A percentile compares a stretch with the other conserved stretches of the same genome.
Conservation (phyloP, 2,888 invertebrate genomes). For the Ophonus ardosiacus region DNA sequence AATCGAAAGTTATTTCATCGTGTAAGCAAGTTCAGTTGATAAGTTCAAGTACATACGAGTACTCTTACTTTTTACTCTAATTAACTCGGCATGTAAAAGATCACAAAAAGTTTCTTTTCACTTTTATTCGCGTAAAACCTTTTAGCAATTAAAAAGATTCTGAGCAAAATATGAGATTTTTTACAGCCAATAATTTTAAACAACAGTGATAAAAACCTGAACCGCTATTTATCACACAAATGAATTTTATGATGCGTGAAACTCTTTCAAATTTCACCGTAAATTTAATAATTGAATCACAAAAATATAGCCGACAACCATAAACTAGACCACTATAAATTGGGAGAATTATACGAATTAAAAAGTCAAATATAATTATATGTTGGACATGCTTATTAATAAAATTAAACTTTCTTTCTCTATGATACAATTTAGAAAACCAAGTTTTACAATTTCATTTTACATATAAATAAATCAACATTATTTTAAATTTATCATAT, state of each 20-base stretch:
- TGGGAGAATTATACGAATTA: background rate
- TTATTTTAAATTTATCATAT: background rate
- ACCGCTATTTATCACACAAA: background rate
- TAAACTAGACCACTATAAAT: background rate
- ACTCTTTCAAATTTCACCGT: background rate
- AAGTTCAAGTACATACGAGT: slow-evolving; percentile 39
- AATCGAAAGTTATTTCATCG: slow-evolving; percentile 13
- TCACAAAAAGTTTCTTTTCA: slow-evolving; percentile 6
- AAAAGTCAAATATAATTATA: background rate
- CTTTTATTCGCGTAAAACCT: slow-evolving; percentile 7
- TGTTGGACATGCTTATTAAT: background rate
- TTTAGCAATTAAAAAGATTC: background rate
- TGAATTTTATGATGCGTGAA: slow-evolving; percentile 16
- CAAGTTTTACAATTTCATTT: background rate
- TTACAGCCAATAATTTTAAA: background rate
- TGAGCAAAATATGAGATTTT: background rate
- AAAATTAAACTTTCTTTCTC: background rate
- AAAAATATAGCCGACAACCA: background rate
- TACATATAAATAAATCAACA: too few species aligned
- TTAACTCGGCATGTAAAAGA: background rate
- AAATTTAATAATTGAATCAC: background rate
- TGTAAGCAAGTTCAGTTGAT: background rate
- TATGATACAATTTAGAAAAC: background rate
- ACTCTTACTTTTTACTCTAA: slow-evolving; percentile 29
- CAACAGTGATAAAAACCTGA: background rate